phyloP scores from a whole-genome alignment of 2,113 vertebrate genomes.

The Percopsis transmontana region DNA sequence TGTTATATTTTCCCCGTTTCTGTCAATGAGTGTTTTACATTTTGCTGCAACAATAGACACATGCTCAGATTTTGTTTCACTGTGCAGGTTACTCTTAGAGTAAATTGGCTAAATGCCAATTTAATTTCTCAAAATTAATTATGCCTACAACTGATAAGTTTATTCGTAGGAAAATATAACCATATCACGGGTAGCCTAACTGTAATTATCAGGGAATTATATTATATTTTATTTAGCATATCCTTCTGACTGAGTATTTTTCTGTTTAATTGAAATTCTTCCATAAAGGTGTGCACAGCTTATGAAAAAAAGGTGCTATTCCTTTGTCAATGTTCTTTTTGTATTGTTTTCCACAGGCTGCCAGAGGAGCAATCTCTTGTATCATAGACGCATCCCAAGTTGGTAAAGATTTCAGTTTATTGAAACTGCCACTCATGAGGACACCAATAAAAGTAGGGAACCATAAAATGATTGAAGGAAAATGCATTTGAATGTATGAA shows the following conservation, averaged over 20 bases:
- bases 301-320: conserved; percentile 1
- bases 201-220: neutral
- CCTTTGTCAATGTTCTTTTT: conserved; percentile 10
- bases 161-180: neutral
- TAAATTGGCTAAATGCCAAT: neutral
- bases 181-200: neutral
- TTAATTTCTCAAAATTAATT: neutral
- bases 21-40: conserved; percentile 3
- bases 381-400: conserved; percentile 12
- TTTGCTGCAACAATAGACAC: conserved; percentile 4
- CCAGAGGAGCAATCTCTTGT: conserved; percentile 33
- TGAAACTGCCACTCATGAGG: conserved; percentile 12
- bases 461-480: conserved; percentile 38
- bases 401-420: conserved; percentile 14
- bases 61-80: neutral
- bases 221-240: neutral
- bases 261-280: too few species aligned
- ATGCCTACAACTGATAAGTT: neutral
- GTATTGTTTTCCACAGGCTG: conserved; percentile 36
- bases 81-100: neutral
- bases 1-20: conserved; percentile 25
- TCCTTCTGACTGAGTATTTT: neutral
- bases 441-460: conserved; percentile 25
- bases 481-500: conserved; percentile 35
- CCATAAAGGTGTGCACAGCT: neutral